phyloP scores from a whole-genome alignment of 2,113 vertebrate species.

The human (Homo sapiens) region GRCh38 chr12:21427001-21427500 shows the following conservation, averaged over 20 bases:
- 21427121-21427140: neutral
- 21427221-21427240: constrained; percentile 63
- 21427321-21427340: constrained; percentile 36
- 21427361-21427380: neutral
- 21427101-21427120: constrained; percentile 34
- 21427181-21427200: constrained; percentile 68
- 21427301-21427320: constrained; percentile 60
- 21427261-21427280: constrained; percentile 71
- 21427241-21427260: constrained; percentile 59
- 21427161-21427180: neutral
- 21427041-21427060: neutral
- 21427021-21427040: neutral
- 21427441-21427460: neutral
- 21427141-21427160: constrained; percentile 45
- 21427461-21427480: neutral
- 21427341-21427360: neutral
- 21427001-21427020: neutral
- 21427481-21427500: neutral
- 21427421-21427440: neutral
- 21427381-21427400: neutral
- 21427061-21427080: neutral
- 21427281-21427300: constrained; percentile 49
- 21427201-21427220: constrained; percentile 58
- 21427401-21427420: neutral
- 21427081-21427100: constrained; percentile 61